Evolutionary conservation across 2,113 vertebrate genomes (phyloP).

Genomic region (Carollia perspicillata): DNA sequence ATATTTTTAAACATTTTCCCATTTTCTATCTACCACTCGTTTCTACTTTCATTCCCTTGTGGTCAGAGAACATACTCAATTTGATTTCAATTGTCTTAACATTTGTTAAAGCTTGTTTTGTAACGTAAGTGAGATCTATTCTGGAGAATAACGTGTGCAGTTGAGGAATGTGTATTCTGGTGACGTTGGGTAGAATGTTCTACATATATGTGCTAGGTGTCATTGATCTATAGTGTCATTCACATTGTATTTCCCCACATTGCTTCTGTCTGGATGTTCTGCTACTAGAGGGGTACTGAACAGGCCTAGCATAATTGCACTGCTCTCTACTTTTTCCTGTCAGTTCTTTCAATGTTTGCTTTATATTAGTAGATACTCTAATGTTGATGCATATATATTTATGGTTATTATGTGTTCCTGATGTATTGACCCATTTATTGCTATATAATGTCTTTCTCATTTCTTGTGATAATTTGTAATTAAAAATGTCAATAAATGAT

Average conservation of each 20-base stretch:
- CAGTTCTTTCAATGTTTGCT: not conserved
- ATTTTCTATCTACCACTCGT: not conserved
- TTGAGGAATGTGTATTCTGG: not conserved
- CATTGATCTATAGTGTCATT: not conserved
- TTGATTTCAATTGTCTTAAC: not conserved
- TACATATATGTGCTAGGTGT: not conserved
- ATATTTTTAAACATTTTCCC: not conserved
- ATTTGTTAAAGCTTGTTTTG: not conserved
- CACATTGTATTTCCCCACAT: not conserved
- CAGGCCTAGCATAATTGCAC: not conserved
- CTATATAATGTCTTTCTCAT: not conserved
- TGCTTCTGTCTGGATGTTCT: not conserved
- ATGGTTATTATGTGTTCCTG: not conserved
- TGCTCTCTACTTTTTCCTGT: not conserved
- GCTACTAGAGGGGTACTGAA: not conserved
- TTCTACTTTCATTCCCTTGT: not conserved
- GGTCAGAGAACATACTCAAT: not conserved
- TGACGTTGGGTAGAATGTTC: not conserved
- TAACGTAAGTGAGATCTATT: not conserved
- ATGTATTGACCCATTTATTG: not conserved
- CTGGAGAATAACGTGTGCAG: not conserved
- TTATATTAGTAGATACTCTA: not conserved
- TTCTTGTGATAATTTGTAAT: not conserved
- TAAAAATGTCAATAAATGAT: not conserved
- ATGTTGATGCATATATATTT: not conserved